phyloP scores from a whole-genome alignment of 2,113 vertebrate species.

The Lagopus muta region DNA sequence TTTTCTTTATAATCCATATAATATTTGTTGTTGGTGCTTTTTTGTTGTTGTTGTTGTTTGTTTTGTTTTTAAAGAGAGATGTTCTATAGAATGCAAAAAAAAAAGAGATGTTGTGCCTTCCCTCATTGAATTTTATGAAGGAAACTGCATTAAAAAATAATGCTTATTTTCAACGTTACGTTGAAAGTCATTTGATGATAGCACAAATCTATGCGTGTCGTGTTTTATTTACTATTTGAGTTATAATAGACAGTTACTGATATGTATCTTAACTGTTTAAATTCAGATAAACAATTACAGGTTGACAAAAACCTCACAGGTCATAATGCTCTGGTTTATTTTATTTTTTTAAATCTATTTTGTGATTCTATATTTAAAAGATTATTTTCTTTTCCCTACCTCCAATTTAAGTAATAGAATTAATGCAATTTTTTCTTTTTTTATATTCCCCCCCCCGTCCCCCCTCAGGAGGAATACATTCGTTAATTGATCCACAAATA shows the following conservation, averaged over 20 bases:
- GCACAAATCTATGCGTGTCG: background rate
- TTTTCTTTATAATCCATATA: background rate
- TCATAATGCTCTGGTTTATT: background rate
- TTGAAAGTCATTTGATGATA: background rate
- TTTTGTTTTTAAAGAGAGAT: background rate
- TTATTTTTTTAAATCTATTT: background rate
- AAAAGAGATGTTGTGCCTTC: background rate
- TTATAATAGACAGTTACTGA: background rate
- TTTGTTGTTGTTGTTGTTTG: too few species aligned
- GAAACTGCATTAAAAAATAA: background rate
- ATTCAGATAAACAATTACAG: background rate
- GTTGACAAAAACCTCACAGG: background rate
- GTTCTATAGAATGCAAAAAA: background rate
- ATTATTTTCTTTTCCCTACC: background rate
- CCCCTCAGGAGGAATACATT: background rate
- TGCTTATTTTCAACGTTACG: background rate
- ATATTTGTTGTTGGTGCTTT: background rate
- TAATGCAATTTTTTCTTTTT: background rate
- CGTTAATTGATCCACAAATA: background rate
- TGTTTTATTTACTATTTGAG: background rate
- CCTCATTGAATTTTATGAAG: background rate
- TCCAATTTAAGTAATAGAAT: background rate
- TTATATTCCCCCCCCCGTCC: too few species aligned
- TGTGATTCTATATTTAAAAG: background rate
- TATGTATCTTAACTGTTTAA: background rate